Base-by-base conservation (phyloP, 2,888 invertebrate species). In the Plebejus melissa region DNA sequence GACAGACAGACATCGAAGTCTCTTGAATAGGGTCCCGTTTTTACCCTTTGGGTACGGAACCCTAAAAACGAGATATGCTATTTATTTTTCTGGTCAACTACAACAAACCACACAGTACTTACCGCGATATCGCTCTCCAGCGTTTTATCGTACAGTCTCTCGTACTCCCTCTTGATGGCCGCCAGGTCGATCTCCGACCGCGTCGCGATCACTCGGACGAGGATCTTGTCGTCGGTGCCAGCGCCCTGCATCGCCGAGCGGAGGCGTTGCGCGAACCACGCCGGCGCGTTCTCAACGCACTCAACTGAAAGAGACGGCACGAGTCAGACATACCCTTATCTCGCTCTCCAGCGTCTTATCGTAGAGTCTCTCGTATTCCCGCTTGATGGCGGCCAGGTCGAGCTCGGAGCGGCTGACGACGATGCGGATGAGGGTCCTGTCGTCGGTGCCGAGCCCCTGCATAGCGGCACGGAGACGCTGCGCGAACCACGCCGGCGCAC, bases 391-490 rank as follows among this genome's bases (percentile, higher is more conserved):
- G 6, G 90, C 95, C 81, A 97, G 94, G 91, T 97, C 97, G 74
- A 95, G 88, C 91, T 96, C 95, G 1, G 95, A 94, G 81, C 96
- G 94, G 81, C 95, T 94, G 74, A 96, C 96, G 80, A 97, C 84
- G 81, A 97, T 94, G 74, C 97, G 94, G 80, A 97, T 95, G 79
- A 97, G 93, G 0, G 96, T 95, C 50, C 91, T 88, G 90, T 97
- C 97, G 85, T 96, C 95, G 4, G 97, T 97, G 76, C 97, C 97
- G 70, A 94, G 84, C 0, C 97, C 97, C 80, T 95, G 94, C 94
- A 96, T 95, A 4, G 96, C 95, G 75, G 90, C 87, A 77, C 96
- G 94, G 16, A 97, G 88, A 0, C 95, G 91, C 78, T 93, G 94
- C 75, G 97, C 96, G 89, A 96, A 97, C 91, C 95, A 97, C 2